A percentile compares a stretch with the other conserved stretches of the same genome.
These are phyloP conservation scores for Atrina japonica DNA, from an alignment of 2,888 invertebrate genomes.

Conservation along the genomic window DNA sequence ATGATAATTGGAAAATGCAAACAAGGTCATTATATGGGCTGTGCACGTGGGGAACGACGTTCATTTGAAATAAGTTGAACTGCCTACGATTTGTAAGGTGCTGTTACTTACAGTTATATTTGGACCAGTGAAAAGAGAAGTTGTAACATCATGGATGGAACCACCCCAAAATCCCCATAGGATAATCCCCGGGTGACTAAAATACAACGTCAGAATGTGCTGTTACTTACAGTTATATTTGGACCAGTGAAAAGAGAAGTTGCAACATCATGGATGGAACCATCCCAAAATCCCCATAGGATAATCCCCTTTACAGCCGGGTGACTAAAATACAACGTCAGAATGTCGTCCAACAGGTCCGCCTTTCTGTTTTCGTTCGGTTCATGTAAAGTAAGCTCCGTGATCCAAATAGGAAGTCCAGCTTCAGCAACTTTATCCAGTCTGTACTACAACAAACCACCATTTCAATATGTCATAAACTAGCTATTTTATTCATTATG, in stretches of 20 bases:
- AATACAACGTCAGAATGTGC: conserved; percentile 30
- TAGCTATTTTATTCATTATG: no score
- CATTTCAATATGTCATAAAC: no score
- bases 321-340: conserved; percentile 30
- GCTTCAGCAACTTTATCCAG: conserved; percentile 54
- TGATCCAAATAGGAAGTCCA: conserved; percentile 63
- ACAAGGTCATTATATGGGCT: no score
- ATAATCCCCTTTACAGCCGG: conserved; percentile 30
- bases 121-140: conserved; percentile 45
- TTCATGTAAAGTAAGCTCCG: conserved; percentile 53
- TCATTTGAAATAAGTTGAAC: no score
- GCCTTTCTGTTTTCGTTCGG: conserved; percentile 46
- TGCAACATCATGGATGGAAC: conserved; percentile 14
- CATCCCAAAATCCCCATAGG: conserved; percentile 46
- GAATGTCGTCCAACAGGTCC: conserved; percentile 14
- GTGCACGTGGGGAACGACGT: no score
- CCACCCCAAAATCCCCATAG: conserved; percentile 46
- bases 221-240: conserved; percentile 37
- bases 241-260: conserved; percentile 45
- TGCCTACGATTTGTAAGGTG: no score
- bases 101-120: conserved; percentile 39
- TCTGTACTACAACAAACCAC: conserved; percentile 41
- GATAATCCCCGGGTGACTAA: conserved; percentile 29
- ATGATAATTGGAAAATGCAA: no score
- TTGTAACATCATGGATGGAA: conserved; percentile 14